A percentile compares a stretch with the other conserved stretches of the same genome.
These are phyloP conservation scores for Zootermopsis nevadensis DNA, from an alignment of 2,888 invertebrate species.

Conservation along the genomic window DNA sequence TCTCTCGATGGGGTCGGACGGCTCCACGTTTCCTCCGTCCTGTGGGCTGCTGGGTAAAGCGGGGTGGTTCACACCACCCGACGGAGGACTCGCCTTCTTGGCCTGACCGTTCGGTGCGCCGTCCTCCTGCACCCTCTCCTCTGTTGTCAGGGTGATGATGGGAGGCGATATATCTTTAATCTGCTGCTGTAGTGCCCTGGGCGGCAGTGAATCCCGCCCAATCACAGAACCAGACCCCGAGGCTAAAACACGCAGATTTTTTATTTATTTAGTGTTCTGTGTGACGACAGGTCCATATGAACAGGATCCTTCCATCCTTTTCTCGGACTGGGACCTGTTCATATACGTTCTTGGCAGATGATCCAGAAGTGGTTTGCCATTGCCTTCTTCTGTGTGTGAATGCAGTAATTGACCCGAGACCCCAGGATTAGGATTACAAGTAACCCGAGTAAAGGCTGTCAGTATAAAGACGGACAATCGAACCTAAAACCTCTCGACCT, in stretches of 20 bases:
- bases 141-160: slow-evolving; percentile 35
- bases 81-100: background rate
- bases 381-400: too few relatives aligned
- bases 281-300: too few relatives aligned
- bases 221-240: slow-evolving; percentile 77
- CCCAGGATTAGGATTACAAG: too few relatives aligned
- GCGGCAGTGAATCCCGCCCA: slow-evolving; percentile 68
- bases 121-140: slow-evolving; percentile 18
- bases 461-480: too few relatives aligned
- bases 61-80: background rate
- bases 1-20: slow-evolving; percentile 36
- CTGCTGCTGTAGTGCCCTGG: slow-evolving; percentile 64
- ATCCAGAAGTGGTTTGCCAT: too few relatives aligned
- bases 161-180: slow-evolving; percentile 26
- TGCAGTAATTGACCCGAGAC: too few relatives aligned
- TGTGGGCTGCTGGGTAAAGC: background rate
- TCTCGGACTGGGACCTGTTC: too few relatives aligned
- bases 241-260: slow-evolving; percentile 68
- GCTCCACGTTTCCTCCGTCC: slow-evolving; percentile 27
- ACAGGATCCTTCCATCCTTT: too few relatives aligned
- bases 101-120: slow-evolving; percentile 56
- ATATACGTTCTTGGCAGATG: too few relatives aligned
- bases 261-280: too few relatives aligned
- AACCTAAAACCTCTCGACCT: too few relatives aligned
- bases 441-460: too few relatives aligned